These are phyloP conservation scores for Drosophila quadrilineata DNA, from an alignment of 1,140 invertebrate species.

Conservation along the genomic window DNA sequence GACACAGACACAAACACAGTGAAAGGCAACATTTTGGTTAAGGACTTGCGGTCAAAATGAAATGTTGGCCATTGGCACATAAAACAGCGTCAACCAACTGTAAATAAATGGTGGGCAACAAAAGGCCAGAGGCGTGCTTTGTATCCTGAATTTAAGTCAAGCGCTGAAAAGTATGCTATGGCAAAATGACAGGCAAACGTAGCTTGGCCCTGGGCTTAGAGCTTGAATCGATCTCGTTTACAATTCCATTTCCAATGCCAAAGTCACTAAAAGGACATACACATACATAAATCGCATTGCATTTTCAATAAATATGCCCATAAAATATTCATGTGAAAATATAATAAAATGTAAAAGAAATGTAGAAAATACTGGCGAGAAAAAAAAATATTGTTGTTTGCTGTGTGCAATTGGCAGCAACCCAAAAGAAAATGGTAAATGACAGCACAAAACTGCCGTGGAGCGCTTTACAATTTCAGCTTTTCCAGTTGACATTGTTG, in stretches of 20 bases:
- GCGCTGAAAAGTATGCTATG: background rate
- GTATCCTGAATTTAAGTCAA: background rate
- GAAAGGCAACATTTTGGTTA: conserved; percentile 37
- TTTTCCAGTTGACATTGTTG: conserved; percentile 9
- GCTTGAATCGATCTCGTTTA: background rate
- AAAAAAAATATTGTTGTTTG: conserved; percentile 29
- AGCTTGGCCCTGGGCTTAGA: background rate
- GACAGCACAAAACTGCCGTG: conserved; percentile 64
- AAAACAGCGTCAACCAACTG: conserved; percentile 57
- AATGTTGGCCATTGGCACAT: conserved; percentile 49
- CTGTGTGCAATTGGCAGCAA: conserved; percentile 54
- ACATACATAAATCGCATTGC: conserved; percentile 1
- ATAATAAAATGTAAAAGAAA: conserved; percentile 28
- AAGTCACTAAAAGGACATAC: background rate
- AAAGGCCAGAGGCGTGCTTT: background rate
- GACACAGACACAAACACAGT: conserved; percentile 3
- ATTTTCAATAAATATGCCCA: conserved; percentile 30
- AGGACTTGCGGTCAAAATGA: conserved; percentile 54
- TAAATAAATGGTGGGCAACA: conserved; percentile 43
- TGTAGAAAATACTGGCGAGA: background rate
- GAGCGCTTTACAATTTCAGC: conserved; percentile 39
- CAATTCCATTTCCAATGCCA: conserved; percentile 24
- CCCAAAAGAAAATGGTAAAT: conserved; percentile 57
- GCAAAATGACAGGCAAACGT: background rate
- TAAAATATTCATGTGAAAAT: conserved; percentile 44